phyloP scores from a whole-genome alignment of 2,888 invertebrate species.

The Flabesymbios commensalis region DNA sequence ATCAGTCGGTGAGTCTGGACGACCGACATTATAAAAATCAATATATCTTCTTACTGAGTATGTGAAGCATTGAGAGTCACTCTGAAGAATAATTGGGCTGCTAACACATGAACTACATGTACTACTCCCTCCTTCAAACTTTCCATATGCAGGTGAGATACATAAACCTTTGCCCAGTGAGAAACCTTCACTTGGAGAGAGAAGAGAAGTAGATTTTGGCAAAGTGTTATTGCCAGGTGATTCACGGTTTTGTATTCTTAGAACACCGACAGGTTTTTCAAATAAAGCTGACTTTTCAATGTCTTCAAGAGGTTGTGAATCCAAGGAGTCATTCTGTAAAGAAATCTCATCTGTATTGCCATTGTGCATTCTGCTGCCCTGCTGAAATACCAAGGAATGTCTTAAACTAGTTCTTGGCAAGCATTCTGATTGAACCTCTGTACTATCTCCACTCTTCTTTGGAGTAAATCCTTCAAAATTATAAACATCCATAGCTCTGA shows the following conservation, averaged over 20 bases:
- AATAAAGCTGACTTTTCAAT: constrained; percentile 6
- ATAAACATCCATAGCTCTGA: constrained; percentile 29
- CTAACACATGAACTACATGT: constrained; percentile 66
- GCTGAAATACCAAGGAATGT: constrained; percentile 21
- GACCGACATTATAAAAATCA: constrained; percentile 24
- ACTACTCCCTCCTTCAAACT: constrained; percentile 55
- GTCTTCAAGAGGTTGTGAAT: constrained; percentile 13
- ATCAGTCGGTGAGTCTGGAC: constrained; percentile 50
- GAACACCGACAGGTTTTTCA: constrained; percentile 10
- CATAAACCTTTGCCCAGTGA: constrained; percentile 17
- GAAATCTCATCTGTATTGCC: constrained; percentile 16
- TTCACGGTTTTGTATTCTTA: background rate
- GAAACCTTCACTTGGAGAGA: constrained; percentile 11
- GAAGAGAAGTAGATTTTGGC: background rate
- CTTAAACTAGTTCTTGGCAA: constrained; percentile 11
- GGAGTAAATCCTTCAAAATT: constrained; percentile 35
- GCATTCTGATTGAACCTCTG: constrained; percentile 15
- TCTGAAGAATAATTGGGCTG: constrained; percentile 55
- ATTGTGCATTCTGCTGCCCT: constrained; percentile 17
- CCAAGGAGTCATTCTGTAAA: constrained; percentile 19
- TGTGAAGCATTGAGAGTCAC: constrained; percentile 57
- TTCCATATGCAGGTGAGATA: constrained; percentile 29
- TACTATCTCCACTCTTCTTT: constrained; percentile 29
- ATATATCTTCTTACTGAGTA: constrained; percentile 55
- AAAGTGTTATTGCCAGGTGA: background rate